phyloP scores from a whole-genome alignment of 1,140 invertebrate genomes.

The Euborellia annulipes region DNA sequence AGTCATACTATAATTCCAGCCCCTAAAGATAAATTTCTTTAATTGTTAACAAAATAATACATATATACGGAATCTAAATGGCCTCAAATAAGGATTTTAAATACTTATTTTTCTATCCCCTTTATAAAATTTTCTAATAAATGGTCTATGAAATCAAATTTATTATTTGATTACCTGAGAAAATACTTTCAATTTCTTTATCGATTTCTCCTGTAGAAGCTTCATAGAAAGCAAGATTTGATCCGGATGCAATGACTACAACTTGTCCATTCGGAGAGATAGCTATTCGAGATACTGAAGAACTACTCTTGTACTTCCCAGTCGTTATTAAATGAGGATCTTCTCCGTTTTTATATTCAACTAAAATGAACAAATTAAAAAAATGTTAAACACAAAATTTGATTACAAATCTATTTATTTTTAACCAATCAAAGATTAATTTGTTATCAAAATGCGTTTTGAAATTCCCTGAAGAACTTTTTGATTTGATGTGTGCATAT shows the following conservation, averaged over 20 bases:
- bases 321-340: conserved; percentile 52
- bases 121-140: not conserved
- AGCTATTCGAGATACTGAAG: conserved; percentile 33
- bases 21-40: not conserved
- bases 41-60: not conserved
- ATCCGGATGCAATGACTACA: conserved; percentile 46
- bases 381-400: too few species aligned
- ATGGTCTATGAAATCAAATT: not conserved
- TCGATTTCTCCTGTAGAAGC: conserved; percentile 43
- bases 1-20: not conserved
- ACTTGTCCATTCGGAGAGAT: conserved; percentile 63
- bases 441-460: too few species aligned
- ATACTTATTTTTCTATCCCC: too few species aligned
- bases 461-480: too few species aligned
- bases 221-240: conserved; percentile 51
- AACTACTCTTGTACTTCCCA: conserved; percentile 30
- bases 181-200: conserved; percentile 44
- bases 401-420: too few species aligned
- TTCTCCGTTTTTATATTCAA: conserved; percentile 61
- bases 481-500: too few species aligned
- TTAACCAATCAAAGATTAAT: too few species aligned
- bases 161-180: conserved; percentile 26
- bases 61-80: not conserved
- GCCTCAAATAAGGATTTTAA: not conserved
- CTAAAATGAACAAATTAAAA: too few species aligned